Conservation (phyloP, 2,888 invertebrate species). For the Nephrotoma flavescens region DNA sequence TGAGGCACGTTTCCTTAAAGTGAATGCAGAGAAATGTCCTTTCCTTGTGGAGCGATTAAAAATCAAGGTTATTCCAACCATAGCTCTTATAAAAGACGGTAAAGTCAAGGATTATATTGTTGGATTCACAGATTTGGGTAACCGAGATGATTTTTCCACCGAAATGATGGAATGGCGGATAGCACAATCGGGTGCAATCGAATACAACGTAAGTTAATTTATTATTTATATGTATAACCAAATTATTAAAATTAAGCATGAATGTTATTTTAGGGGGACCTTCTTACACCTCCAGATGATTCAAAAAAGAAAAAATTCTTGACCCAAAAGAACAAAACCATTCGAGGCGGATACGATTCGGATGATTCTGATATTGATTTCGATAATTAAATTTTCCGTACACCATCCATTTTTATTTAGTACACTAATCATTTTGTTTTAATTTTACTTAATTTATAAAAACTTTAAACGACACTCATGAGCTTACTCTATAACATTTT, state of each 20-base stretch:
- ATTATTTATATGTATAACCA: not conserved
- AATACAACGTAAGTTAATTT: conserved; percentile 35
- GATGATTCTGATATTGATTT: conserved; percentile 40
- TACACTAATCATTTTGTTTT: not conserved
- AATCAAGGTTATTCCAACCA: conserved; percentile 82
- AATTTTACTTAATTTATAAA: not conserved
- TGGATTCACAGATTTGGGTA: conserved; percentile 88
- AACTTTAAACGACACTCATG: not conserved
- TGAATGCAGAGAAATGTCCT: conserved; percentile 83
- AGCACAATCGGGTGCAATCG: conserved; percentile 52
- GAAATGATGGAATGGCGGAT: conserved; percentile 87
- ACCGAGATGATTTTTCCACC: conserved; percentile 84
- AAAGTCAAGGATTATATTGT: conserved; percentile 87
- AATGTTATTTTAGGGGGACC: conserved; percentile 36
- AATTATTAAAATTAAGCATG: not conserved
- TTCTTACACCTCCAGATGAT: conserved; percentile 44
- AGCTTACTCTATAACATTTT: not conserved
- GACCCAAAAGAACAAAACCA: conserved; percentile 38
- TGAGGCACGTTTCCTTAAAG: conserved; percentile 50
- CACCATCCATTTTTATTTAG: not conserved
- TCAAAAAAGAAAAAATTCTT: conserved; percentile 33
- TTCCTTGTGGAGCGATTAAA: conserved; percentile 77
- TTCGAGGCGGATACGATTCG: conserved; percentile 35
- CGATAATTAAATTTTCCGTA: conserved; percentile 31
- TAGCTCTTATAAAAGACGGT: conserved; percentile 70